Conservation (phyloP, 2,888 invertebrate species). For the Pocota personata region DNA sequence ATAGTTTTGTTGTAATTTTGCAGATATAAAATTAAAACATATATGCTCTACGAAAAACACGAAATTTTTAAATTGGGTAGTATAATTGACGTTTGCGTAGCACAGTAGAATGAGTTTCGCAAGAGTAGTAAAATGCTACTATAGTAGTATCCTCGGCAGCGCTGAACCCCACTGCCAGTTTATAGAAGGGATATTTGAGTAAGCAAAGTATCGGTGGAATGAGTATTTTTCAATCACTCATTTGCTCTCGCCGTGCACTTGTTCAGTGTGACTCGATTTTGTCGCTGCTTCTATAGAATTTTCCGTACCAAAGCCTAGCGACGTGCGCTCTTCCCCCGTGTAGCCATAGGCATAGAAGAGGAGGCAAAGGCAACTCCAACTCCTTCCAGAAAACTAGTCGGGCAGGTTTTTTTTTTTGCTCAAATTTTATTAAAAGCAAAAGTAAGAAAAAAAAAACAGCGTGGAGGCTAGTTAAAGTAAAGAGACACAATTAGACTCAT, state of each 20-base stretch:
- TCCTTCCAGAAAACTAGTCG: constrained; percentile 61
- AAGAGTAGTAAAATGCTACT: too few relatives aligned
- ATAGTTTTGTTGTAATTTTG: too few relatives aligned
- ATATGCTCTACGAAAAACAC: too few relatives aligned
- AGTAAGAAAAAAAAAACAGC: constrained; percentile 27
- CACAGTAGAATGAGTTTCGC: too few relatives aligned
- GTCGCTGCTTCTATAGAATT: constrained; percentile 14
- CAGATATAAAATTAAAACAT: too few relatives aligned
- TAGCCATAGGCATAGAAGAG: constrained; percentile 40
- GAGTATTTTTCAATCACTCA: constrained; percentile 39
- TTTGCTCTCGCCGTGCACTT: constrained; percentile 30
- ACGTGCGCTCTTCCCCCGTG: background rate
- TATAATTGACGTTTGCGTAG: too few relatives aligned
- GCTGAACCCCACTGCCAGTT: too few relatives aligned
- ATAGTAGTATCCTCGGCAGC: too few relatives aligned
- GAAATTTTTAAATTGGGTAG: too few relatives aligned
- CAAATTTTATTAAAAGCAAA: constrained; percentile 48
- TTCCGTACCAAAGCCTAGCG: background rate
- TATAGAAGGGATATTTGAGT: constrained; percentile 3
- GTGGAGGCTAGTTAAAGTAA: background rate
- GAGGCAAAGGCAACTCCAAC: constrained; percentile 12
- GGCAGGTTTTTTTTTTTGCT: constrained; percentile 43
- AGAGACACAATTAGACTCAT: constrained; percentile 5
- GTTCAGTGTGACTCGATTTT: constrained; percentile 1
- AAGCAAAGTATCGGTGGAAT: background rate